phyloP scores from a whole-genome alignment of 2,888 invertebrate species.

The Erpobdella octoculata region DNA sequence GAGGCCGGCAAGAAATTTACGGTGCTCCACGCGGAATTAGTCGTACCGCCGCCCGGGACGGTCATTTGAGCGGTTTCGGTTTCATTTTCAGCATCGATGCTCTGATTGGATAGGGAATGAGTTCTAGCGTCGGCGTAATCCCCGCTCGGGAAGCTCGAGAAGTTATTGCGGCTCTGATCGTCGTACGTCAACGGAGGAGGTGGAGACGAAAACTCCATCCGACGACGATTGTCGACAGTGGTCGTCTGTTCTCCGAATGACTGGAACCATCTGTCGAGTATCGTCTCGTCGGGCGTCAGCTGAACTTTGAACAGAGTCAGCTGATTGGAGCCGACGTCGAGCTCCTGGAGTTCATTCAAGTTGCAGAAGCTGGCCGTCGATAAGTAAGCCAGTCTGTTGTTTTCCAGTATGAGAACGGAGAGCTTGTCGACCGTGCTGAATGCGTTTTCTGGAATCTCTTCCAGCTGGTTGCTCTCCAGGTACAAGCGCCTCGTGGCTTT shows the following conservation, averaged over 20 bases:
- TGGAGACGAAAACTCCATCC: not conserved
- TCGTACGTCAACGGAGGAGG: not conserved
- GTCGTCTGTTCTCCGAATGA: not conserved
- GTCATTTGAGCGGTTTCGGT: not conserved
- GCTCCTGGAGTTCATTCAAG: conserved; percentile 32
- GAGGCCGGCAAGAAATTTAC: not conserved
- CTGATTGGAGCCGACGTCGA: conserved; percentile 35
- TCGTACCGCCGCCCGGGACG: not conserved
- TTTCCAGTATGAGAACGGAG: conserved; percentile 32
- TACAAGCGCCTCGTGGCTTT: conserved; percentile 29
- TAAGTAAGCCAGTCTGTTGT: conserved; percentile 31
- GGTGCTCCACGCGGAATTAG: not conserved
- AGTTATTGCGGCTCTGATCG: not conserved
- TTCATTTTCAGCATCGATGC: not conserved
- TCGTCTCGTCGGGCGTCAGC: not conserved
- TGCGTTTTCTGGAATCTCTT: conserved; percentile 24
- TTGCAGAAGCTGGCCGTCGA: conserved; percentile 32
- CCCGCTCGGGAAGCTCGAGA: not conserved
- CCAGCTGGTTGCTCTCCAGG: conserved; percentile 35
- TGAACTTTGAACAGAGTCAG: conserved; percentile 27
- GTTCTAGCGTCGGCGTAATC: not conserved
- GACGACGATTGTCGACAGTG: not conserved
- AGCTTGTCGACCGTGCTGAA: conserved; percentile 29
- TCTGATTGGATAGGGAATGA: not conserved
- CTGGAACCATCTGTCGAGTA: conserved; percentile 4